Percentiles rank a stretch among this genome's conserved stretches.
These are phyloP conservation scores for Caenorhabditis sp. DNA, from an alignment of 2,888 invertebrate species.

Conservation along the genomic window DNA sequence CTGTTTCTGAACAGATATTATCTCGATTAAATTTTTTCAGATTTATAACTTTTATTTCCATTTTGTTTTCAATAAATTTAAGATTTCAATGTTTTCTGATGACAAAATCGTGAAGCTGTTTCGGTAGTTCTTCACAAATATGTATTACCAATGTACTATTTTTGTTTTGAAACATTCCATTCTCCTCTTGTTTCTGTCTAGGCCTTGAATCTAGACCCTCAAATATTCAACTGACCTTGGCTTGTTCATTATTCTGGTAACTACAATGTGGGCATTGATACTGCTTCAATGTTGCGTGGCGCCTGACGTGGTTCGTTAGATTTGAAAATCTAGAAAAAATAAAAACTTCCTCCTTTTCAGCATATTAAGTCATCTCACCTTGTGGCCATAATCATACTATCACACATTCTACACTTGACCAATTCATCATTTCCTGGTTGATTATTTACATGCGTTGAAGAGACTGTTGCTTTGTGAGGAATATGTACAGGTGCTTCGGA, in stretches of 20 bases:
- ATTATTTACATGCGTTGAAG: not conserved
- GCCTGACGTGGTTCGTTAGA: constrained; percentile 57
- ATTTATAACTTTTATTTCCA: too few species aligned
- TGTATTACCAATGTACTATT: too few species aligned
- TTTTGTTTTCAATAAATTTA: too few species aligned
- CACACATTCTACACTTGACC: constrained; percentile 35
- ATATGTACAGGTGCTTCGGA: not conserved
- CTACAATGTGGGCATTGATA: constrained; percentile 59
- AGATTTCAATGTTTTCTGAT: too few species aligned
- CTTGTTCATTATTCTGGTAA: constrained; percentile 60
- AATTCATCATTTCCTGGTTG: constrained; percentile 9
- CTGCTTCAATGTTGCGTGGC: constrained; percentile 59
- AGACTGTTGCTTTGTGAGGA: not conserved
- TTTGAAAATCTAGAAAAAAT: constrained; percentile 30
- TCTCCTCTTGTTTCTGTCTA: not conserved
- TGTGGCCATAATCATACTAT: constrained; percentile 52
- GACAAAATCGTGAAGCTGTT: too few species aligned
- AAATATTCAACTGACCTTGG: constrained; percentile 49
- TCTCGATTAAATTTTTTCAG: too few species aligned
- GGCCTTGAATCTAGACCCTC: not conserved
- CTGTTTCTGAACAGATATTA: too few species aligned
- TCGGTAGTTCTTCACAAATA: too few species aligned
- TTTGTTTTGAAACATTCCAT: not conserved
- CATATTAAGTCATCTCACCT: constrained; percentile 13
- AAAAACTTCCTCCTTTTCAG: not conserved